phyloP scores from a whole-genome alignment of 2,113 vertebrate species.

The Oncorhynchus clarkii region DNA sequence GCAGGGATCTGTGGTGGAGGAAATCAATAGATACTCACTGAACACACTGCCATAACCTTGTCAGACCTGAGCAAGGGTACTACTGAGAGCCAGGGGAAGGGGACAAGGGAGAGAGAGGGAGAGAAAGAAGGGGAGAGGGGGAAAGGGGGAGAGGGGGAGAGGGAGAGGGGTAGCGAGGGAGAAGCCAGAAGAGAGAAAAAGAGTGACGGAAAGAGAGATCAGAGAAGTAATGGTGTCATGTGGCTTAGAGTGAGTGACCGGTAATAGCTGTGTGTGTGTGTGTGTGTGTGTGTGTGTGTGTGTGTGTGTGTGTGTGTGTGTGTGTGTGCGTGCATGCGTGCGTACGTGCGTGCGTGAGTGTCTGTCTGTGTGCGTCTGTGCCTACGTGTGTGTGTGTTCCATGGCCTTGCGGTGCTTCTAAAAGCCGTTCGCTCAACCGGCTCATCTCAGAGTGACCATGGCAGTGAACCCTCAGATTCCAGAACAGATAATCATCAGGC shows the following conservation, averaged over 20 bases:
- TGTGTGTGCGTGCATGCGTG: not conserved
- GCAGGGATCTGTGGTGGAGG: slow-evolving; percentile 64
- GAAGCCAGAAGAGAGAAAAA: not conserved
- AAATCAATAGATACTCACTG: slow-evolving; percentile 76
- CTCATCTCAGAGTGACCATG: slow-evolving; percentile 52
- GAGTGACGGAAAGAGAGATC: slow-evolving; percentile 14
- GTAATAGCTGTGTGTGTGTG: not conserved
- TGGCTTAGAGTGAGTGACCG: slow-evolving; percentile 53
- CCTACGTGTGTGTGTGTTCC: slow-evolving; percentile 36
- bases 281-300: not conserved
- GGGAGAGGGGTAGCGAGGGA: no score
- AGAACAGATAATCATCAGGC: slow-evolving; percentile 56
- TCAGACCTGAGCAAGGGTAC: slow-evolving; percentile 67
- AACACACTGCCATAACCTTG: slow-evolving; percentile 75
- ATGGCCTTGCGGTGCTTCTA: slow-evolving; percentile 60
- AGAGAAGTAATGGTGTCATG: slow-evolving; percentile 32
- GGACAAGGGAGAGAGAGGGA: not conserved
- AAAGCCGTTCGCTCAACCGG: slow-evolving; percentile 67
- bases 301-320: no score
- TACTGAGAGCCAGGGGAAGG: slow-evolving; percentile 25
- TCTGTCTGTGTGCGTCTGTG: not conserved
- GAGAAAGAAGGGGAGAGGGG: not conserved
- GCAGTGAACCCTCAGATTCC: slow-evolving; percentile 62
- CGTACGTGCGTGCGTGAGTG: not conserved
- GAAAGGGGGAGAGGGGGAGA: not conserved